Evolutionary conservation across 2,797 vertebrate genomes (phyloP).

Genomic region (Anisognathus igniventris): DNA sequence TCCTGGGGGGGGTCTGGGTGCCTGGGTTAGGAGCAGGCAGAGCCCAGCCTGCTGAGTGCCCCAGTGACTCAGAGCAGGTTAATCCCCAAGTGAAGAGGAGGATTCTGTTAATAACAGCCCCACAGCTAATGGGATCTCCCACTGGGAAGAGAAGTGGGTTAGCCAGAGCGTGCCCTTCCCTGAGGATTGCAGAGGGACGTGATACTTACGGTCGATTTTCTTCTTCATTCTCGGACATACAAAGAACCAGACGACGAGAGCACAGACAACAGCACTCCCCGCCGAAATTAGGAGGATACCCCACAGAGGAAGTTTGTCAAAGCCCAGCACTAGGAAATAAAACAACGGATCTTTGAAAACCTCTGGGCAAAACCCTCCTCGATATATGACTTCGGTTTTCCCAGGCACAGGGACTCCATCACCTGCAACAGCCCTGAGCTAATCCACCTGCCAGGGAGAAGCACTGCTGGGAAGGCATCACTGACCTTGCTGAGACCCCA

Average conservation of each 20-base stretch:
- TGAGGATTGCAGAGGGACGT: fast-evolving
- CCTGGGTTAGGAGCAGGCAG: neutral
- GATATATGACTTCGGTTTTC: neutral
- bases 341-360: slow-evolving; percentile 74
- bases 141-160: neutral
- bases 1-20: fast-evolving
- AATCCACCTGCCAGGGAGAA: neutral
- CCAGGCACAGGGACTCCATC: neutral
- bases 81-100: neutral
- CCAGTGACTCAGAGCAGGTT: neutral
- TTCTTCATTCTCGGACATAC: slow-evolving; percentile 92
- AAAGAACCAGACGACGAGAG: slow-evolving; percentile 89
- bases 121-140: neutral
- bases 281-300: slow-evolving; percentile 85
- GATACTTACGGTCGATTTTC: slow-evolving; percentile 89
- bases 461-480: neutral
- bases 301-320: slow-evolving; percentile 92
- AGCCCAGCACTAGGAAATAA: slow-evolving; percentile 90
- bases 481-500: fast-evolving
- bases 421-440: neutral
- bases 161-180: neutral
- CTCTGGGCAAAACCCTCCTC: slow-evolving; percentile 37
- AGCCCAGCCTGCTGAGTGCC: neutral
- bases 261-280: slow-evolving; percentile 84
- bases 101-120: neutral